A percentile compares a stretch with the other conserved stretches of the same genome.
Evolutionary conservation across 2,888 invertebrate genomes (phyloP).

Genomic region (Acleris cristana): DNA sequence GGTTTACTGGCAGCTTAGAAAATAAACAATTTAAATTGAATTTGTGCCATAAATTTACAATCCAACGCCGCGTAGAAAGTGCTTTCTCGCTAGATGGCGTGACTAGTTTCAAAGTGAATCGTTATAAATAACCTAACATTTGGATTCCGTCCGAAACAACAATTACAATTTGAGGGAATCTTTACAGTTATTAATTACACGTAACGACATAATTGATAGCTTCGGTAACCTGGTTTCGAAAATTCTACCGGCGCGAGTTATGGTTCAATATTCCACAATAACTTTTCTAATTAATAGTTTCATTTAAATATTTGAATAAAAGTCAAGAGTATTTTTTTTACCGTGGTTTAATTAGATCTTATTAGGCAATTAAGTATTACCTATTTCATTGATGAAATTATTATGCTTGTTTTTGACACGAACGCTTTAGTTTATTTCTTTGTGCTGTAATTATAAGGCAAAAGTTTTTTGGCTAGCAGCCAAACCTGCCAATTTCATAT

Average conservation of each 20-base stretch:
- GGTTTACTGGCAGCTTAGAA: conserved; percentile 1
- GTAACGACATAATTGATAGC: conserved; percentile 57
- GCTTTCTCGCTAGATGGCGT: conserved; percentile 66
- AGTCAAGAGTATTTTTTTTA: no score
- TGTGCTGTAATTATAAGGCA: neutral
- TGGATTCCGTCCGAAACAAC: conserved; percentile 38
- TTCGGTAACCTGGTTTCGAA: conserved; percentile 57
- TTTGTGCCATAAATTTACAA: conserved; percentile 23
- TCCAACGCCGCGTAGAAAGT: conserved; percentile 21
- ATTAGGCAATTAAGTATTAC: no score
- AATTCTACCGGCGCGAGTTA: conserved; percentile 41
- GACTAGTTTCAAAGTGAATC: conserved; percentile 57
- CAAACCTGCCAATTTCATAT: neutral
- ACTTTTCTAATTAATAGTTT: conserved; percentile 27
- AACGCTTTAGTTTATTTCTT: no score
- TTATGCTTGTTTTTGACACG: no score
- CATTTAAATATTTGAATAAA: conserved; percentile 1
- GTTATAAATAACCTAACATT: conserved; percentile 44
- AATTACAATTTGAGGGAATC: conserved; percentile 50
- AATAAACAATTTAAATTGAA: conserved; percentile 19
- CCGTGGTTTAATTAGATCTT: no score
- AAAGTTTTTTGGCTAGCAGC: conserved; percentile 24
- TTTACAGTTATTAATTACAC: conserved; percentile 59
- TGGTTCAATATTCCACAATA: conserved; percentile 28
- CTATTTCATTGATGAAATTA: no score